Evolutionary conservation across 2,888 invertebrate genomes (phyloP).

Genomic region (Drosophila fungiperda): DNA sequence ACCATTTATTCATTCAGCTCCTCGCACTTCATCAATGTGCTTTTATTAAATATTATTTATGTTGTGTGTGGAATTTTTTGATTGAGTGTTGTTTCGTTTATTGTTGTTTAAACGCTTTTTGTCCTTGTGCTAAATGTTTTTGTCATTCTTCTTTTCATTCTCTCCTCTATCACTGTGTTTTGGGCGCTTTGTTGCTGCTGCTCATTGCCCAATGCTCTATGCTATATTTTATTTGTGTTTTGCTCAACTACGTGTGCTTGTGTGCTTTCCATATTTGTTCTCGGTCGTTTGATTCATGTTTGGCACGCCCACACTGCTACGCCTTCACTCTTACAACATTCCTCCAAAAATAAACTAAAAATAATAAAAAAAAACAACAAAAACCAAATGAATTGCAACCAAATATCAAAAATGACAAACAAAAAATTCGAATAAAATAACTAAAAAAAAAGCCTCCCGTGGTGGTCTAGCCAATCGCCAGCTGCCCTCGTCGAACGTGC

Average conservation of each 20-base stretch:
- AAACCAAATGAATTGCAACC: constrained; percentile 33
- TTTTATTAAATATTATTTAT: constrained; percentile 9
- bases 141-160: constrained; percentile 50
- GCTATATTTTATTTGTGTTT: constrained; percentile 43
- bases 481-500: constrained; percentile 86
- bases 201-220: not conserved
- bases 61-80: constrained; percentile 12
- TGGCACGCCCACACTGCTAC: constrained; percentile 58
- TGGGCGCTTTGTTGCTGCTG: constrained; percentile 42
- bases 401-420: constrained; percentile 27
- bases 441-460: constrained; percentile 87
- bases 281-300: constrained; percentile 63
- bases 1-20: not conserved
- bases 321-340: constrained; percentile 13
- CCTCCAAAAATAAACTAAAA: constrained; percentile 6
- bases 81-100: constrained; percentile 19
- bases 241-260: constrained; percentile 57
- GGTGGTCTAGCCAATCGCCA: constrained; percentile 91
- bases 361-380: constrained; percentile 31
- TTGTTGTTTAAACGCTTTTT: constrained; percentile 34
- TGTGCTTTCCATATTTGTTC: constrained; percentile 47
- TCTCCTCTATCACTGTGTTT: constrained; percentile 41
- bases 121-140: constrained; percentile 63
- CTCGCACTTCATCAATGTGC: constrained; percentile 29
- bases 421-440: constrained; percentile 34